Conservation (phyloP, 2,888 invertebrate genomes). For the Eristalis pertinax region DNA sequence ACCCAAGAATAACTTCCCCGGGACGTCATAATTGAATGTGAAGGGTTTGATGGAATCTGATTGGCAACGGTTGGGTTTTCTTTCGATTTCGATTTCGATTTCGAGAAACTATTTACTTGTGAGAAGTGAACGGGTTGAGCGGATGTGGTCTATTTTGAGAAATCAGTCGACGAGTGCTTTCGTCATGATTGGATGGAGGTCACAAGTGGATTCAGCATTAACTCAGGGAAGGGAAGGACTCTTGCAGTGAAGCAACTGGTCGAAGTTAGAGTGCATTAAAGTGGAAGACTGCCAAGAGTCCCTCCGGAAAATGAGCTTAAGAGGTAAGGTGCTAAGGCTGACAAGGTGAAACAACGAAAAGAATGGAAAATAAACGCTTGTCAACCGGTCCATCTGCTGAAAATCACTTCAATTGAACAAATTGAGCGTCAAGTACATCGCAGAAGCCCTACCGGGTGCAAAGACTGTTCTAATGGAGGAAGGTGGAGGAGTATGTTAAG, state of each 20-base stretch:
- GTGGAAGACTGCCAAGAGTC: not conserved
- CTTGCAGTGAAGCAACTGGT: not conserved
- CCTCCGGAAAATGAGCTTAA: not conserved
- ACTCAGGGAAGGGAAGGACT: not conserved
- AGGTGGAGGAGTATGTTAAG: too few species aligned
- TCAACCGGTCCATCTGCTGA: too few species aligned
- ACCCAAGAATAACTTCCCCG: not conserved
- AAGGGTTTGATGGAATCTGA: slow-evolving; percentile 3
- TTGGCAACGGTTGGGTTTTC: not conserved
- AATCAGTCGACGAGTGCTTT: not conserved
- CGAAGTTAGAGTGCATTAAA: not conserved
- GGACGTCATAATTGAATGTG: not conserved
- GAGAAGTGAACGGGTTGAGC: not conserved
- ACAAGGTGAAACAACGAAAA: too few species aligned
- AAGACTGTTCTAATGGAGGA: too few species aligned
- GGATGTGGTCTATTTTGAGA: not conserved
- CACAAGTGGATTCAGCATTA: not conserved
- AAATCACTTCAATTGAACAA: too few species aligned
- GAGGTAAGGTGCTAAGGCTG: too few species aligned
- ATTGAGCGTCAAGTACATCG: too few species aligned
- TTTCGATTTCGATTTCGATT: not conserved
- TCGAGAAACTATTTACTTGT: not conserved
- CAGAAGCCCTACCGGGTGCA: too few species aligned
- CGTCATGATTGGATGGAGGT: not conserved
- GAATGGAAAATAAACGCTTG: too few species aligned